These are phyloP conservation scores for Psylliodes chrysocephalus DNA, from an alignment of 2,888 invertebrate genomes.

Conservation along the genomic window DNA sequence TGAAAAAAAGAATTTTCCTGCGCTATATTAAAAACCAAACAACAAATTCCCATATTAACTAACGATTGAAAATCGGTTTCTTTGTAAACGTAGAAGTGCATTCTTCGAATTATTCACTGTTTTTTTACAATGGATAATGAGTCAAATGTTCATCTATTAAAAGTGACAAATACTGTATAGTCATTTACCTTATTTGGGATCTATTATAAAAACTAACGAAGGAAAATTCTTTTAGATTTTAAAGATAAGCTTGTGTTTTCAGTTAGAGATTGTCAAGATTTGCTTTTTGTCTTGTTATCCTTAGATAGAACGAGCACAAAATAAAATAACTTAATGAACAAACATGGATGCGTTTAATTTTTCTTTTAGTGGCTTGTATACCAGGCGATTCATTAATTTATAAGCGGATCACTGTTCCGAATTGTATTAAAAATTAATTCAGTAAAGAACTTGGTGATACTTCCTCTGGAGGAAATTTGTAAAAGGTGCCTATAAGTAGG, in stretches of 20 bases:
- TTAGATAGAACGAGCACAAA: background rate
- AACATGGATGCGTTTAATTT: background rate
- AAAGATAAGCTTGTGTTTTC: slow-evolving; percentile 22
- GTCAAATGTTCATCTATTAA: slow-evolving; percentile 46
- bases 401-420: too few relatives aligned
- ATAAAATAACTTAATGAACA: background rate
- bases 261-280: slow-evolving; percentile 20
- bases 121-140: slow-evolving; percentile 48
- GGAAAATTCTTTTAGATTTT: slow-evolving; percentile 29
- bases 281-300: background rate
- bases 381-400: too few relatives aligned
- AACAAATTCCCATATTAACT: slow-evolving; percentile 25
- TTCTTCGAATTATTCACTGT: slow-evolving; percentile 47
- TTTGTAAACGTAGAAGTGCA: slow-evolving; percentile 46
- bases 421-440: too few relatives aligned
- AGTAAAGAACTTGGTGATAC: too few relatives aligned
- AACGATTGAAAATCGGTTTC: slow-evolving; percentile 47
- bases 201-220: slow-evolving; percentile 31
- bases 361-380: too few relatives aligned
- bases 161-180: slow-evolving; percentile 42
- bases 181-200: slow-evolving; percentile 39
- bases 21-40: slow-evolving; percentile 18
- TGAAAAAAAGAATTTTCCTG: slow-evolving; percentile 11
- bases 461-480: too few relatives aligned
- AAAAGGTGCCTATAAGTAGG: too few relatives aligned